Conservation (phyloP, 1,140 invertebrate genomes). For the Spodoptera frugiperda region DNA sequence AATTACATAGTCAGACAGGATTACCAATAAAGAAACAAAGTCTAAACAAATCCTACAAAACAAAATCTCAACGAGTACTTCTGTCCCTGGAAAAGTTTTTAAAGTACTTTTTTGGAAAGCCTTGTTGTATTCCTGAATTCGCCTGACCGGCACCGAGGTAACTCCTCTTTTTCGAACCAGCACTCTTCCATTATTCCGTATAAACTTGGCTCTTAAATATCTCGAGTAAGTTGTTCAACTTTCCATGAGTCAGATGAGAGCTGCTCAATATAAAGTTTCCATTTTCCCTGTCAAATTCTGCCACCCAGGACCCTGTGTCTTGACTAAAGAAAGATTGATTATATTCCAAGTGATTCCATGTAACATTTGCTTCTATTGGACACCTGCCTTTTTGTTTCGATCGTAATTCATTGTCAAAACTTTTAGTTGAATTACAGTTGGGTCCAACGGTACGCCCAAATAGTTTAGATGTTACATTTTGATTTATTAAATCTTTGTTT, state of each 20-base stretch:
- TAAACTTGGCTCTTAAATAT: conserved; percentile 56
- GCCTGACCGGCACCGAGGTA: background rate
- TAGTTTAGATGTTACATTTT: no score
- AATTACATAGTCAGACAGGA: no score
- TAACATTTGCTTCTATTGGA: background rate
- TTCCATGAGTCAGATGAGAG: conserved; percentile 17
- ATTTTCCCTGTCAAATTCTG: conserved; percentile 42
- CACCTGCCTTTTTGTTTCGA: background rate
- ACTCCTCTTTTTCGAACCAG: conserved; percentile 18
- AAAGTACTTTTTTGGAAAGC: background rate
- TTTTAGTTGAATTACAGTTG: background rate
- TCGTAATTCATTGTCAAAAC: conserved; percentile 11
- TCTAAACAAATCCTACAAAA: no score
- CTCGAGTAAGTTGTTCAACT: conserved; percentile 47
- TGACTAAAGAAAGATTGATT: conserved; percentile 28
- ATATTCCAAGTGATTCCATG: conserved; percentile 7
- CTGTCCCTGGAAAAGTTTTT: background rate
- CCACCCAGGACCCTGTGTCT: background rate
- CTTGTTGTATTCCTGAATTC: background rate
- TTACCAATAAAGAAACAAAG: no score
- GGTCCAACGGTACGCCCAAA: background rate
- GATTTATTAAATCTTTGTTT: no score
- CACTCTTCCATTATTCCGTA: conserved; percentile 27
- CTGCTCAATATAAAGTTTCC: conserved; percentile 34
- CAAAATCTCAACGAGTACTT: background rate